Evolutionary conservation across 2,113 vertebrate species (phyloP).

Genomic region (Oncorhynchus gorbuscha): DNA sequence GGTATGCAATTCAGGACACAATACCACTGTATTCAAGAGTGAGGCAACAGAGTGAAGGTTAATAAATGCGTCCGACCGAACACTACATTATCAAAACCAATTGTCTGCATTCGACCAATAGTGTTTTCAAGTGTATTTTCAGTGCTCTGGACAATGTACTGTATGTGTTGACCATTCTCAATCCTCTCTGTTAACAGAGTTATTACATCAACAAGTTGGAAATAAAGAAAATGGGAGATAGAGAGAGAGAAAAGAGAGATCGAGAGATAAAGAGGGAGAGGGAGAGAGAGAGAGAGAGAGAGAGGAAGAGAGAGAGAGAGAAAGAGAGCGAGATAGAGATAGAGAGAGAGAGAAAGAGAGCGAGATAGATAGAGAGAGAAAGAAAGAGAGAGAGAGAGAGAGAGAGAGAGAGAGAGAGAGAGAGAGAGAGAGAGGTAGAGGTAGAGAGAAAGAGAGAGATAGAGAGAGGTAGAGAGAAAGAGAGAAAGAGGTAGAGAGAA

Average conservation of each 20-base stretch:
- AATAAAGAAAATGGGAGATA: not conserved
- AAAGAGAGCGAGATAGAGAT: accelerated
- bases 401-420: accelerated
- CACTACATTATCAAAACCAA: not conserved
- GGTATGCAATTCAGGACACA: not conserved
- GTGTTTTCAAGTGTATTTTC: not conserved
- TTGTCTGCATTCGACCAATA: not conserved
- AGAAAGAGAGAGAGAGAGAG: too few relatives aligned
- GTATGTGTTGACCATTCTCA: not conserved
- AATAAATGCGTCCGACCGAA: not conserved
- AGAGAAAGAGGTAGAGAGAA: accelerated
- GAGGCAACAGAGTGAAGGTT: not conserved
- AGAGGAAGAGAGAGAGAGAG: too few relatives aligned
- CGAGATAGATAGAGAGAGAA: not conserved
- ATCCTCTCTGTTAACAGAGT: not conserved
- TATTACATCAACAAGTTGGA: not conserved
- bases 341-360: not conserved
- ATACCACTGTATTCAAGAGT: not conserved
- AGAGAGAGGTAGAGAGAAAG: not conserved
- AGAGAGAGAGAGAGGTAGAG: too few relatives aligned
- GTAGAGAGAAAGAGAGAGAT: not conserved
- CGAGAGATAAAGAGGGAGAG: not conserved
- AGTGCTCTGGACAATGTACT: not conserved
- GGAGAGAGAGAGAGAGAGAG: too few relatives aligned
- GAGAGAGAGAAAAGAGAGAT: too few relatives aligned